A percentile compares a stretch with the other conserved stretches of the same genome.
Evolutionary conservation across 2,113 vertebrate genomes (phyloP).

Genomic region (Nycticebus coucang): DNA sequence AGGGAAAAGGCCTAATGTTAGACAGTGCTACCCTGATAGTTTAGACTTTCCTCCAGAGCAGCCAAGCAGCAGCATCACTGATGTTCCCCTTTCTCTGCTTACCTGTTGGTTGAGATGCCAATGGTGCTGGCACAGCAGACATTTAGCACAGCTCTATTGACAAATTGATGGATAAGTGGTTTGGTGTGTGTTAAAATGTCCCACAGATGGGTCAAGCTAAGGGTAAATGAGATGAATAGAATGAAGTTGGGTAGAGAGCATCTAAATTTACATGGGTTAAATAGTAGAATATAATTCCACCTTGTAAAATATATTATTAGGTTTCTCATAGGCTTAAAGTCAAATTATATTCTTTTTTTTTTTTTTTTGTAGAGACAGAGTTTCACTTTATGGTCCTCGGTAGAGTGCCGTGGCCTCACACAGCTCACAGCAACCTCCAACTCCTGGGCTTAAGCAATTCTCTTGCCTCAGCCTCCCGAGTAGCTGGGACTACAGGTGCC

Average conservation of each 20-base stretch:
- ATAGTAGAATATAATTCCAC: slow-evolving; percentile 29
- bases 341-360: slow-evolving; percentile 26
- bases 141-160: neutral
- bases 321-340: slow-evolving; percentile 26
- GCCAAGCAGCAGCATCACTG: neutral
- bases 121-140: neutral
- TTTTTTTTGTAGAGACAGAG: too few relatives aligned
- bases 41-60: neutral
- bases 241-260: neutral
- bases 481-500: too few relatives aligned
- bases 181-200: neutral
- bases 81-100: neutral
- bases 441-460: too few relatives aligned
- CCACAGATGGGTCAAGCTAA: neutral
- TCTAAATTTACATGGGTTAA: neutral
- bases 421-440: too few relatives aligned
- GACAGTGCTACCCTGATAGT: neutral
- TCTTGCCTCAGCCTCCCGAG: too few relatives aligned
- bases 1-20: neutral
- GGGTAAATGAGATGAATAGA: neutral
- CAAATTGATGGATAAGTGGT: neutral
- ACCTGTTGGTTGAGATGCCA: neutral
- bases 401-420: too few relatives aligned
- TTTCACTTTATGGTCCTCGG: too few relatives aligned
- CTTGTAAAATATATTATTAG: neutral